Base-by-base conservation (phyloP, 2,888 invertebrate genomes). In the Pandemis corylana region DNA sequence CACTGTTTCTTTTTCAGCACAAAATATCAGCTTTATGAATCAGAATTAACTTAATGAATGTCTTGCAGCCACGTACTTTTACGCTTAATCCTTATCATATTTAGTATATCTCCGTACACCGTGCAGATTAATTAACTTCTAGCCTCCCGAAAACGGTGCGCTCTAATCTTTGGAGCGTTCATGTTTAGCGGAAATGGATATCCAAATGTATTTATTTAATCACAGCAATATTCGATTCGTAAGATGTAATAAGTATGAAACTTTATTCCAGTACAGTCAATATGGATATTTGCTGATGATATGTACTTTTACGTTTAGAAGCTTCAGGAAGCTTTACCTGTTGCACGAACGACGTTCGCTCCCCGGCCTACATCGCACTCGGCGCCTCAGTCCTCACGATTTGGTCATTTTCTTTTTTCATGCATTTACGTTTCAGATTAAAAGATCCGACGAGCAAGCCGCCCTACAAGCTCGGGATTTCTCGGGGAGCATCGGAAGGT, bases 361-460 rank as follows among this genome's bases (percentile, higher is more conserved):
- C 80, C 80, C 82, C 82, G 83, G 84, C 84, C 84, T 84, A 86
- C 85, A 88, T 86, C 84, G 85, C 84, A 86, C 83, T 84, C 86
- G 87, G 85, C 89, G 84, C 87, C 89, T 89, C 87, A 85, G 10
- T 59, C 59, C 59, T 59, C 59, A 20, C 56, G 59, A 85, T 85
- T 83, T 84, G 79, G 84, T 89, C 88, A 88, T 90, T 90, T 90
- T 89, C 89, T 91, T 94, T 93, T 36, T 92, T 86, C 89, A 89
- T 93, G 94, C 94, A 93, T 94, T 94, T 93, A 89, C 92, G 90
- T 93, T 94, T 90, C 90, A 93, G 93, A 94, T 94, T 94, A 94
- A 93, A 93, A 92, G 91, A 93, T 90, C 93, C 90, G 92, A 93
- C 93, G 89, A 88, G 87, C 92, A 64, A 75, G 62, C 70, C 70